Evolutionary conservation across 1,140 invertebrate species (phyloP).

Genomic region (Mamestra configurata): DNA sequence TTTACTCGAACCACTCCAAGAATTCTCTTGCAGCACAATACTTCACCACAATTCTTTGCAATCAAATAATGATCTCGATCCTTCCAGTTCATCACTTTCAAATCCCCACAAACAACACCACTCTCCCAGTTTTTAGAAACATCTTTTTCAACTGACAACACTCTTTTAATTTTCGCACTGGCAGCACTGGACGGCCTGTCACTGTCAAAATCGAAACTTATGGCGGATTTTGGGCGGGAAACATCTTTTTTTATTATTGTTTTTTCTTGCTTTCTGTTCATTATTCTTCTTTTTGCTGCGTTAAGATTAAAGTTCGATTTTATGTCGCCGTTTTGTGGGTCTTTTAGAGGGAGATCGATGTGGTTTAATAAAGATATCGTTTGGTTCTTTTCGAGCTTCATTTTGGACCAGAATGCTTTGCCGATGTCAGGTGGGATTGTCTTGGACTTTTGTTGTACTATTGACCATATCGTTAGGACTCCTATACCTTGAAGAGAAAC

Average conservation of each 20-base stretch:
- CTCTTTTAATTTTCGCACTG: constrained; percentile 57
- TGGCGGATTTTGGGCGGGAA: constrained; percentile 65
- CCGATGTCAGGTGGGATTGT: constrained; percentile 65
- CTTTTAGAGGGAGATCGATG: constrained; percentile 55
- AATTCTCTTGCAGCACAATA: constrained; percentile 69
- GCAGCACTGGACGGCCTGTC: constrained; percentile 76
- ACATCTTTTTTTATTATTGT: constrained; percentile 54
- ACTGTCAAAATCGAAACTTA: constrained; percentile 55
- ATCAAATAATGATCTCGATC: constrained; percentile 72
- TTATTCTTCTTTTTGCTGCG: constrained; percentile 73
- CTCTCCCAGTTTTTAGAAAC: constrained; percentile 63
- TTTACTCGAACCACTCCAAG: constrained; percentile 67
- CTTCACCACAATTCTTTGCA: constrained; percentile 75
- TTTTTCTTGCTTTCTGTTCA: constrained; percentile 67
- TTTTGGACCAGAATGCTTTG: constrained; percentile 81
- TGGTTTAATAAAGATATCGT: constrained; percentile 68
- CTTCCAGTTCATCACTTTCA: constrained; percentile 73
- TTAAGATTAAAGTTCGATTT: constrained; percentile 71
- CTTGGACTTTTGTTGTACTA: constrained; percentile 77
- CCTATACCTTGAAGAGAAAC: constrained; percentile 77
- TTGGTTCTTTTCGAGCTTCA: constrained; percentile 76
- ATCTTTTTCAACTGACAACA: constrained; percentile 59
- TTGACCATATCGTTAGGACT: constrained; percentile 77
- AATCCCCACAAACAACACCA: constrained; percentile 68
- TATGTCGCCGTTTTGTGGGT: constrained; percentile 23